phyloP scores from a whole-genome alignment of 2,797 vertebrate species.

The Anguilla anguilla region DNA sequence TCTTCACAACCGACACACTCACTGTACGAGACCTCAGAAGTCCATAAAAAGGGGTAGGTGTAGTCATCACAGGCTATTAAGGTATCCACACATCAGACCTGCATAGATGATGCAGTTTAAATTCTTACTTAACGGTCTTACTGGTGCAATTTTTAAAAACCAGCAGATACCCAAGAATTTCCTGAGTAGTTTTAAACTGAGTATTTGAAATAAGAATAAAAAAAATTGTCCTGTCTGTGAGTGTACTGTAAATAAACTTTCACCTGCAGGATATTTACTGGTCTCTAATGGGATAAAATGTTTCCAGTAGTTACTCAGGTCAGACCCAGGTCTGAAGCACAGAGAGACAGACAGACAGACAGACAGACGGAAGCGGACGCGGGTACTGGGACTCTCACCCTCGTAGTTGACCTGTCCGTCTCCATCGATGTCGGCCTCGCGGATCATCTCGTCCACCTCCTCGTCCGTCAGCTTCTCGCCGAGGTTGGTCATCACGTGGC shows the following conservation, averaged over 20 bases:
- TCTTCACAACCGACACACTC: not conserved
- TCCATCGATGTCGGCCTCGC: conserved; percentile 87
- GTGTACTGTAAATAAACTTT: no score
- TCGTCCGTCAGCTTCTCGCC: conserved; percentile 89
- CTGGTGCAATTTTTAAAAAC: no score
- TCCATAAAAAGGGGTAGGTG: not conserved
- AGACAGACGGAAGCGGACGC: not conserved
- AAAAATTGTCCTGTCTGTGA: no score
- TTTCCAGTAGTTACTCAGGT: no score
- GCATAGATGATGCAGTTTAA: not conserved
- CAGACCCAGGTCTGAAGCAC: not conserved
- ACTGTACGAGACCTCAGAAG: not conserved
- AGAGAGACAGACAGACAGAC: not conserved
- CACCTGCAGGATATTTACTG: no score
- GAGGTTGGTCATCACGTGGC: conserved; percentile 91
- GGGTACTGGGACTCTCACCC: conserved; percentile 64
- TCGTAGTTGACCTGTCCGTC: conserved; percentile 92
- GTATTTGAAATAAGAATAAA: no score
- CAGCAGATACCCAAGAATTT: no score
- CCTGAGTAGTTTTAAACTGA: no score
- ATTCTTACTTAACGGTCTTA: no score
- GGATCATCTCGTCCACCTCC: conserved; percentile 90
- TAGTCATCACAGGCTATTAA: not conserved
- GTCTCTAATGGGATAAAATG: no score
- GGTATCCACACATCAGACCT: not conserved